Conservation (phyloP, 2,113 vertebrate species). For the Eulemur rufifrons region DNA sequence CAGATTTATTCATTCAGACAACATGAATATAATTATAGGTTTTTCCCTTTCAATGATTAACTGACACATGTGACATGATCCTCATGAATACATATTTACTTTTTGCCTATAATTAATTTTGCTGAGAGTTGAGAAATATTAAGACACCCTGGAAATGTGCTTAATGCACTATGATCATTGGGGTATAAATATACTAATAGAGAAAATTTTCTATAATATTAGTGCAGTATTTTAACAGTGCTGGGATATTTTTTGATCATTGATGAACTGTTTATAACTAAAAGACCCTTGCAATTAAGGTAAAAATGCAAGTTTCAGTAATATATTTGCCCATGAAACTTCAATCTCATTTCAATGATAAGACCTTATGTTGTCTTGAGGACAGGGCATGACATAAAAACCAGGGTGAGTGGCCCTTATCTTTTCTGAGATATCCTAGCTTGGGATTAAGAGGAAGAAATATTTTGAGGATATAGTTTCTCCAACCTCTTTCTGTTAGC, state of each 20-base stretch:
- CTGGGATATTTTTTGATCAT: neutral
- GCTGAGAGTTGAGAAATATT: neutral
- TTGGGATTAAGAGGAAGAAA: neutral
- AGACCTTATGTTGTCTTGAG: neutral
- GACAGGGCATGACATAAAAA: neutral
- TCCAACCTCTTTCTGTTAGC: neutral
- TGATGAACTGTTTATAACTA: neutral
- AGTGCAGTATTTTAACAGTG: neutral
- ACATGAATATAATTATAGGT: neutral
- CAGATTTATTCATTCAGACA: neutral
- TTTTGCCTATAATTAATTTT: neutral
- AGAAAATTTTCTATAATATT: neutral
- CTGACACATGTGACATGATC: neutral
- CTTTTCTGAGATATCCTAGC: neutral
- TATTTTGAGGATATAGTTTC: neutral
- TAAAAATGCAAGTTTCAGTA: neutral
- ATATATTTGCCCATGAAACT: neutral
- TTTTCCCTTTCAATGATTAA: neutral
- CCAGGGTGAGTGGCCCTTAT: neutral
- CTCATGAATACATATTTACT: neutral
- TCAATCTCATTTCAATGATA: neutral
- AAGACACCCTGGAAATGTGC: neutral
- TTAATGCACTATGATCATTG: neutral
- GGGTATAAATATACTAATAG: neutral
- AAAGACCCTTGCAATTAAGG: neutral